Conservation (phyloP, 2,888 invertebrate species). For the Acheta domesticus region DNA sequence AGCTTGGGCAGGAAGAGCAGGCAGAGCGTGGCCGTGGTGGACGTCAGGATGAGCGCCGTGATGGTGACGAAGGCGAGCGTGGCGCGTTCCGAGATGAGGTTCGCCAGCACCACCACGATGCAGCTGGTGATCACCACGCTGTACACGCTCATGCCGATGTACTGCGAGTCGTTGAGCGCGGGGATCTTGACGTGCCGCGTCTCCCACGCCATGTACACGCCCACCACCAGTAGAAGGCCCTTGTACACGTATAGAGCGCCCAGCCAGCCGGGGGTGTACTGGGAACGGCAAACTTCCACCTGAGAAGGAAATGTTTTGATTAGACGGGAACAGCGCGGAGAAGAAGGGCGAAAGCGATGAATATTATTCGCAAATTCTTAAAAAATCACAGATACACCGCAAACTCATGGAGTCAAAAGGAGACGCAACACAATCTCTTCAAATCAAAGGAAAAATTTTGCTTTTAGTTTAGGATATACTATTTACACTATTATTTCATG, state of each 20-base stretch:
- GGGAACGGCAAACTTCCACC: constrained; percentile 85
- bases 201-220: constrained; percentile 95
- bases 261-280: constrained; percentile 86
- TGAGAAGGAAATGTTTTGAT: constrained; percentile 48
- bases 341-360: too few relatives aligned
- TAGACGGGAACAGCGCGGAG: constrained; percentile 7
- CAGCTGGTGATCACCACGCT: constrained; percentile 85
- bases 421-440: too few relatives aligned
- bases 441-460: too few relatives aligned
- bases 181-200: constrained; percentile 86
- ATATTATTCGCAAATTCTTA: too few relatives aligned
- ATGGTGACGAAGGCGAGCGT: constrained; percentile 78
- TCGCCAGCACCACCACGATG: constrained; percentile 83
- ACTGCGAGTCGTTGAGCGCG: constrained; percentile 87
- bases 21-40: constrained; percentile 82
- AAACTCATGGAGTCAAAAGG: too few relatives aligned
- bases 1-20: constrained; percentile 85
- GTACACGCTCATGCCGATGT: constrained; percentile 90
- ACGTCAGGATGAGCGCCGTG: constrained; percentile 75
- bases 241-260: constrained; percentile 87
- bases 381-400: not conserved
- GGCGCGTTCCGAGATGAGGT: constrained; percentile 77
- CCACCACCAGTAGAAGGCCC: constrained; percentile 80
- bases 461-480: too few relatives aligned
- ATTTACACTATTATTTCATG: too few relatives aligned